Conservation (phyloP, 1,140 invertebrate species). For the Macrocentrus cingulum region DNA sequence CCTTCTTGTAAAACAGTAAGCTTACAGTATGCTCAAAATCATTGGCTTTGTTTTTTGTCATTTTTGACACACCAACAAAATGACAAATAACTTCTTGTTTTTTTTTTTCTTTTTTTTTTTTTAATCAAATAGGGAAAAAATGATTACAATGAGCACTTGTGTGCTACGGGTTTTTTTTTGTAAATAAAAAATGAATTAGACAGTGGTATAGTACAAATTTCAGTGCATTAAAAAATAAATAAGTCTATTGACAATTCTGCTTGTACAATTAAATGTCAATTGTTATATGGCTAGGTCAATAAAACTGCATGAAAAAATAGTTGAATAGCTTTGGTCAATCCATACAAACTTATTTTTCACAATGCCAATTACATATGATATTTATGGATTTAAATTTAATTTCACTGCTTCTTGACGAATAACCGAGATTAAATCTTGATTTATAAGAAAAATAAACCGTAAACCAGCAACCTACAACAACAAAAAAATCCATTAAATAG, state of each 20-base stretch:
- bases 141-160: too few species aligned
- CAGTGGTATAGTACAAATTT: too few species aligned
- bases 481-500: slow-evolving; percentile 9
- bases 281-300: too few species aligned
- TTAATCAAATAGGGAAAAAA: too few species aligned
- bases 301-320: background rate
- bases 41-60: too few species aligned
- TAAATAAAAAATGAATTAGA: too few species aligned
- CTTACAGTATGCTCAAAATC: too few species aligned
- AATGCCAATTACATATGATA: background rate
- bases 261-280: background rate
- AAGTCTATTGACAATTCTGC: background rate
- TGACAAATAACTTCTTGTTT: too few species aligned
- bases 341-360: background rate
- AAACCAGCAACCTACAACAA: slow-evolving; percentile 76
- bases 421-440: slow-evolving; percentile 86
- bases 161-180: too few species aligned
- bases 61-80: too few species aligned
- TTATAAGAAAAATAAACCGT: slow-evolving; percentile 90
- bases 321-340: background rate
- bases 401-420: slow-evolving; percentile 82
- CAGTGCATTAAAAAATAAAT: background rate
- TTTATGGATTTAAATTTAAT: slow-evolving; percentile 61
- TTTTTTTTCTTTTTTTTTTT: too few species aligned
- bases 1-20: too few species aligned